A percentile compares a stretch with the other conserved stretches of the same genome.
Evolutionary conservation across 2,113 vertebrate species (phyloP).

Genomic region (Eclectus roratus): DNA sequence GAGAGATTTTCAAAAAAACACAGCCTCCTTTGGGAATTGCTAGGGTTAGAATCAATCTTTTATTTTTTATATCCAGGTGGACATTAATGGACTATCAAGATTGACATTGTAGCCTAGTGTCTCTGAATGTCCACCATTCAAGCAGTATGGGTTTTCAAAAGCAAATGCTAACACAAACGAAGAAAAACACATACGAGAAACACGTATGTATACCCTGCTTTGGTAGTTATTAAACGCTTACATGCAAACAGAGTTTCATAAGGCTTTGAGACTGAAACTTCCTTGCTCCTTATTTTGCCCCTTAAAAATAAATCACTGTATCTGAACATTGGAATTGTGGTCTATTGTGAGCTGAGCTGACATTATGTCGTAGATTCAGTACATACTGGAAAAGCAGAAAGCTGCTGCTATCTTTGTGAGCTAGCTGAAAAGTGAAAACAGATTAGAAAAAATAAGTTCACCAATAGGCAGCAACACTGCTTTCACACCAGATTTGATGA

Average conservation of each 20-base stretch:
- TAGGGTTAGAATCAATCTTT: neutral
- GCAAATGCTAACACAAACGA: neutral
- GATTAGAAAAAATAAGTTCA: slow-evolving; percentile 61
- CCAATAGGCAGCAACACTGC: slow-evolving; percentile 50
- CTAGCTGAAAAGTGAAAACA: slow-evolving; percentile 41
- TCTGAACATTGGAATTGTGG: slow-evolving; percentile 18
- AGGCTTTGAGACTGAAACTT: neutral
- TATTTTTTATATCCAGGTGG: neutral
- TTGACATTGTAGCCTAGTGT: accelerated
- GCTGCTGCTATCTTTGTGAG: slow-evolving; percentile 51
- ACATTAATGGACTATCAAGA: neutral
- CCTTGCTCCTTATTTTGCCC: neutral
- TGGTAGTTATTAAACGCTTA: neutral
- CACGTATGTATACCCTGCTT: neutral
- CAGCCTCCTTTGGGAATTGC: neutral
- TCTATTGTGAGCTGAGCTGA: slow-evolving; percentile 34
- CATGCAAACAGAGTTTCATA: neutral
- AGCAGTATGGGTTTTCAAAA: neutral
- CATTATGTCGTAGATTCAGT: slow-evolving; percentile 49
- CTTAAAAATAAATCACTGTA: slow-evolving; percentile 27
- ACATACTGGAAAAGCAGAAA: slow-evolving; percentile 32
- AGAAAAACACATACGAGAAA: neutral
- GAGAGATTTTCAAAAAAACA: neutral
- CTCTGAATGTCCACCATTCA: neutral
- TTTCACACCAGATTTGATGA: slow-evolving; percentile 47